phyloP scores from a whole-genome alignment of 1,140 invertebrate species.

The Steinernema khuongi region DNA sequence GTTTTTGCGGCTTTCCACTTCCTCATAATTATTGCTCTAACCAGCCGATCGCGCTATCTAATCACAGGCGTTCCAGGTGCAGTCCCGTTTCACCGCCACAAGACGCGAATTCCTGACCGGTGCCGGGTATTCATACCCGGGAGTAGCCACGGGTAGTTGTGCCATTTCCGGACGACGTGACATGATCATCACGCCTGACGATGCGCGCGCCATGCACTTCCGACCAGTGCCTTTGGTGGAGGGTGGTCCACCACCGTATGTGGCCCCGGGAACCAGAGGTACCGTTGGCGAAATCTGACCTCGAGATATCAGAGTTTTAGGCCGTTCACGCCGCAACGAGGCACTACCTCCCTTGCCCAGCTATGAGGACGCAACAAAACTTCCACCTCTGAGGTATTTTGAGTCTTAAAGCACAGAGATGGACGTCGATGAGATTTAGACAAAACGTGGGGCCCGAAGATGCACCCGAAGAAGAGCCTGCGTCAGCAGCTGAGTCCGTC shows the following conservation, averaged over 20 bases:
- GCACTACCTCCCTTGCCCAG: slow-evolving; percentile 50
- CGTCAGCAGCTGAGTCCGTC: background rate
- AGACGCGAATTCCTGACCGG: slow-evolving; percentile 40
- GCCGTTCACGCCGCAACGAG: slow-evolving; percentile 37
- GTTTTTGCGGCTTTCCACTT: too few relatives aligned
- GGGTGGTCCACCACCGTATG: slow-evolving; percentile 52
- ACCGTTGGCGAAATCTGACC: background rate
- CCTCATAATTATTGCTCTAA: slow-evolving; percentile 3
- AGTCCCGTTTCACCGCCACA: slow-evolving; percentile 35
- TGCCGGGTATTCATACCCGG: slow-evolving; percentile 17
- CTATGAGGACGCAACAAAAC: slow-evolving; percentile 57
- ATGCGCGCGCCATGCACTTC: slow-evolving; percentile 26
- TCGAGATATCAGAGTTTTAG: slow-evolving; percentile 16
- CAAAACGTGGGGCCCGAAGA: background rate
- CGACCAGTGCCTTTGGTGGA: slow-evolving; percentile 31
- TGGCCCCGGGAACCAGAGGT: slow-evolving; percentile 28
- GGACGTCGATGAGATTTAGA: background rate
- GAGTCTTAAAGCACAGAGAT: background rate
- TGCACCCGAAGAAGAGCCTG: background rate
- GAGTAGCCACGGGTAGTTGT: background rate
- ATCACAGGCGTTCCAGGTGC: slow-evolving; percentile 29
- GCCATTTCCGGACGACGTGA: slow-evolving; percentile 9
- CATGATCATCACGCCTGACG: slow-evolving; percentile 10
- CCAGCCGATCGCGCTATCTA: background rate
- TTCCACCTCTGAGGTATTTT: slow-evolving; percentile 46